A percentile compares a stretch with the other conserved stretches of the same genome.
Conservation (phyloP, 2,797 vertebrate species). For the Syncerus caffer region DNA sequence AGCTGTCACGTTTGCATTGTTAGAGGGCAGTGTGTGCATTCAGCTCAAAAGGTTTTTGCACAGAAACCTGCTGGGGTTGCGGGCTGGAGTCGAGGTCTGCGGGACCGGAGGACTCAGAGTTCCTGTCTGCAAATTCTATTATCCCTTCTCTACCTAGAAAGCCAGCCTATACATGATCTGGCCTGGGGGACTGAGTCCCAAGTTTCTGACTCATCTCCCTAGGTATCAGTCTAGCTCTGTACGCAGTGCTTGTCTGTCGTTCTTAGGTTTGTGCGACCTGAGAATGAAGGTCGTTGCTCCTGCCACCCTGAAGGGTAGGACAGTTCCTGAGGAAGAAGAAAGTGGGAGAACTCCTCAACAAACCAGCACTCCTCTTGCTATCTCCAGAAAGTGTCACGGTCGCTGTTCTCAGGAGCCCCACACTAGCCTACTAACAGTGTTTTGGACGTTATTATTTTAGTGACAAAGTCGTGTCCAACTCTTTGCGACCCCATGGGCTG, state of each 20-base stretch:
- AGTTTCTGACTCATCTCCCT: conserved; percentile 25
- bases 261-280: not conserved
- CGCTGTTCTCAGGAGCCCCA: not conserved
- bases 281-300: not conserved
- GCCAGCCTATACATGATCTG: not conserved
- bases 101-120: not conserved
- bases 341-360: not conserved
- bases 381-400: conserved; percentile 20
- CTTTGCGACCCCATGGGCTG: not conserved
- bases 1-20: conserved; percentile 65
- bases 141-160: conserved; percentile 15
- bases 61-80: conserved; percentile 6
- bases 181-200: not conserved
- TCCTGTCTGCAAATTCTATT: not conserved
- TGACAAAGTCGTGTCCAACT: not conserved
- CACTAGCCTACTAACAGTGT: not conserved
- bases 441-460: not conserved
- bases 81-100: not conserved
- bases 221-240: not conserved
- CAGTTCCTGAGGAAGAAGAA: not conserved
- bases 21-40: conserved; percentile 42
- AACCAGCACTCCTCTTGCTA: not conserved
- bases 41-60: conserved; percentile 39
- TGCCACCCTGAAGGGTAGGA: not conserved
- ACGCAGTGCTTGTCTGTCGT: not conserved